Evolutionary conservation across 2,888 invertebrate genomes (phyloP).

Genomic region (Drosophila cracens): DNA sequence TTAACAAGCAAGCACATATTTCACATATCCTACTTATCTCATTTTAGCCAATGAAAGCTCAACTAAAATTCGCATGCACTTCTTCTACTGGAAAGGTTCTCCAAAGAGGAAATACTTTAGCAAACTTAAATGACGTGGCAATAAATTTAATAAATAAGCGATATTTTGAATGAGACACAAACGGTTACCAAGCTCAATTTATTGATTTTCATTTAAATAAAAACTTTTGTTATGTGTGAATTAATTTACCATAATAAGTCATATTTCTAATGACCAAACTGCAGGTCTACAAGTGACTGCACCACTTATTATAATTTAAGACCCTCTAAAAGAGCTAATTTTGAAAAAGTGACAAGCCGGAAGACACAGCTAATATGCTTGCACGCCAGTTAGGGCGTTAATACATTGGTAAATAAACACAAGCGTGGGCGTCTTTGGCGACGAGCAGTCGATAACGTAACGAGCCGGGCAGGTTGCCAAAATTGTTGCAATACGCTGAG

Average conservation of each 20-base stretch:
- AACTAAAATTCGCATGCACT: conserved; percentile 7
- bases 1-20: conserved; percentile 12
- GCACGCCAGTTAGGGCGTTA: conserved; percentile 22
- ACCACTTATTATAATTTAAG: background rate
- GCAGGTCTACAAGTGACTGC: background rate
- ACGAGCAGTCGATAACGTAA: conserved; percentile 66
- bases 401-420: conserved; percentile 65
- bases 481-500: conserved; percentile 64
- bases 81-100: background rate
- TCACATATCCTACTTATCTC: conserved; percentile 16
- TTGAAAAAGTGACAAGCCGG: background rate
- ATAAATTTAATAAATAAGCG: background rate
- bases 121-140: background rate
- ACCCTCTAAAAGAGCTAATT: too few species aligned
- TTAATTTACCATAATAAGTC: background rate
- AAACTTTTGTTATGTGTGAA: background rate
- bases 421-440: conserved; percentile 65
- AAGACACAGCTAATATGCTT: background rate
- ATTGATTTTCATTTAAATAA: background rate
- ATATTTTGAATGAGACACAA: background rate
- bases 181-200: background rate
- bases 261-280: background rate
- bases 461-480: conserved; percentile 72
- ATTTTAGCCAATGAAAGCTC: conserved; percentile 5
- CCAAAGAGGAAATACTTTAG: background rate